Conservation (phyloP, 2,888 invertebrate species). For the Exocentrus adspersus region DNA sequence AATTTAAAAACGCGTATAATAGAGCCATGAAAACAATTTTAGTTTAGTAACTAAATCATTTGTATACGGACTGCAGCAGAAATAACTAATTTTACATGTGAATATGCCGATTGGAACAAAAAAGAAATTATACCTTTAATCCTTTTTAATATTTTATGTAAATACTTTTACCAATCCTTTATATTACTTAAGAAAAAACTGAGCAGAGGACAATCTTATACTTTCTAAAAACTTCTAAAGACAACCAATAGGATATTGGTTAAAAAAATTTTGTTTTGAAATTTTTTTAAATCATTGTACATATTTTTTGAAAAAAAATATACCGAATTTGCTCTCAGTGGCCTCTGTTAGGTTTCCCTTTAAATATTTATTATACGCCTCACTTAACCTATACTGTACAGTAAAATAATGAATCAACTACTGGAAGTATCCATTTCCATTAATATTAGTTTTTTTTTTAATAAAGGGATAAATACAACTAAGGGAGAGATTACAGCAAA, state of each 20-base stretch:
- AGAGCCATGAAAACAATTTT: too few species aligned
- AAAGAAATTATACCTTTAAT: neutral
- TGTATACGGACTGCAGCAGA: too few species aligned
- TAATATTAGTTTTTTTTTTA: constrained; percentile 30
- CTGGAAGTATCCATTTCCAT: constrained; percentile 50
- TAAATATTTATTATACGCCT: constrained; percentile 6
- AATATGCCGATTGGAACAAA: neutral
- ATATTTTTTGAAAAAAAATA: neutral
- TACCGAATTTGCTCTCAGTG: neutral
- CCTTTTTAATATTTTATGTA: too few species aligned
- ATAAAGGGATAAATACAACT: constrained; percentile 27
- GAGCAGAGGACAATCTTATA: neutral
- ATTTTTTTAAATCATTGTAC: neutral
- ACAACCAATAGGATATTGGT: too few species aligned
- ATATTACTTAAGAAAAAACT: neutral
- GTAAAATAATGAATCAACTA: constrained; percentile 41
- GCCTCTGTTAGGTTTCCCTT: constrained; percentile 1
- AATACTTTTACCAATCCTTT: neutral
- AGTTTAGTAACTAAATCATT: too few species aligned
- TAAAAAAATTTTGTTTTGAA: neutral
- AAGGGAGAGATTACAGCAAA: constrained; percentile 34
- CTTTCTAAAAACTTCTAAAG: neutral
- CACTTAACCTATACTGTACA: constrained; percentile 21
- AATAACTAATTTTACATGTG: too few species aligned
- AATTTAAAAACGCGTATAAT: too few species aligned